Percentiles rank a stretch among this genome's conserved stretches.
These are phyloP conservation scores for Illadopsis cleaveri DNA, from an alignment of 2,113 vertebrate genomes.

Conservation along the genomic window DNA sequence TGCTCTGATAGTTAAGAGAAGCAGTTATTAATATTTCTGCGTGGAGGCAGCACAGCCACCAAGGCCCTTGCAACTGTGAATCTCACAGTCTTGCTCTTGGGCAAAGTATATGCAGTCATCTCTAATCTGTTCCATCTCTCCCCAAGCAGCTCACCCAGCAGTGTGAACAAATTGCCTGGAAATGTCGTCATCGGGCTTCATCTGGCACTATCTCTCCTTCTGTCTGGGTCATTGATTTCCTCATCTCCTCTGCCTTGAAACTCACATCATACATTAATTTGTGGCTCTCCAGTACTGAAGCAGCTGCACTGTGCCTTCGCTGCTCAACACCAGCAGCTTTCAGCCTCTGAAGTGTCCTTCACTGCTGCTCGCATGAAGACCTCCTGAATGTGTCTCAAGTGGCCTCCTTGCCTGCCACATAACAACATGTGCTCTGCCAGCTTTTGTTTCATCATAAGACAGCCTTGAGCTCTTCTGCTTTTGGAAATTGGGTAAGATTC, in stretches of 20 bases:
- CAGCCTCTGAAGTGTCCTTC: constrained; percentile 42
- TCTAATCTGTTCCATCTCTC: constrained; percentile 48
- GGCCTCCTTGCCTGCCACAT: not conserved
- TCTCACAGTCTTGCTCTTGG: constrained; percentile 14
- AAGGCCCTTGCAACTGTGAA: not conserved
- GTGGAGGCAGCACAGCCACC: not conserved
- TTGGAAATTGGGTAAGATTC: constrained; percentile 39
- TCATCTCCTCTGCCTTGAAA: constrained; percentile 55
- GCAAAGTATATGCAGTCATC: not conserved
- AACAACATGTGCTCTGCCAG: constrained; percentile 16
- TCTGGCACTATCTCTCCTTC: constrained; percentile 36
- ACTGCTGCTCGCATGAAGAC: constrained; percentile 19
- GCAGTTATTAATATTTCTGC: not conserved
- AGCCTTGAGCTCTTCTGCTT: constrained; percentile 25
- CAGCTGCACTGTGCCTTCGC: constrained; percentile 14
- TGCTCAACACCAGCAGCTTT: constrained; percentile 26
- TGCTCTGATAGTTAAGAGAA: constrained; percentile 14
- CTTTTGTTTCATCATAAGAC: constrained; percentile 27
- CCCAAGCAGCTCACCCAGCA: constrained; percentile 36
- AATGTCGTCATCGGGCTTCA: constrained; percentile 54
- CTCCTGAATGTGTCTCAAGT: constrained; percentile 27
- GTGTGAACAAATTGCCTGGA: constrained; percentile 54
- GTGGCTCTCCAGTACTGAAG: not conserved
- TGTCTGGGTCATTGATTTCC: constrained; percentile 60
- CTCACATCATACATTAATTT: constrained; percentile 19